A percentile compares a stretch with the other conserved stretches of the same genome.
Conservation (phyloP, 2,888 invertebrate genomes). For the Hyposoter dolosus region DNA sequence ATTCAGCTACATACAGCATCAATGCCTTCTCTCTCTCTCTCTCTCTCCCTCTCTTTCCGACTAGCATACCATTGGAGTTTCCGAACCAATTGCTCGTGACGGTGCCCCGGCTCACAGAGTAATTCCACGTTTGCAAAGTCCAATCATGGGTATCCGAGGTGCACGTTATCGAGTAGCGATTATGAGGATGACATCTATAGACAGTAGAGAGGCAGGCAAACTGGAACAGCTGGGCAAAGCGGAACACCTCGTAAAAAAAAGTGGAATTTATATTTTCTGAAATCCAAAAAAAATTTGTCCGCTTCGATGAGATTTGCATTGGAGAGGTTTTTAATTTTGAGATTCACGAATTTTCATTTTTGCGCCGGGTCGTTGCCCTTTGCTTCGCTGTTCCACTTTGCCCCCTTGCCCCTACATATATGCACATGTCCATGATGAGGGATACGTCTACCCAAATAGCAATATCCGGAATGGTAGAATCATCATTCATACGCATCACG, state of each 20-base stretch:
- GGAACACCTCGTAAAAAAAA: no score
- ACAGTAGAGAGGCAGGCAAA: no score
- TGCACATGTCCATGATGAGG: neutral
- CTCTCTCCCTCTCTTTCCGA: neutral
- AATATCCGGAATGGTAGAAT: constrained; percentile 51
- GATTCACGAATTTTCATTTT: no score
- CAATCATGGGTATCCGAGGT: constrained; percentile 16
- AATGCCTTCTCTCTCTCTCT: constrained; percentile 7
- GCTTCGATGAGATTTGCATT: no score
- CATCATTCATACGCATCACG: constrained; percentile 37
- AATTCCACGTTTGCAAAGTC: constrained; percentile 57
- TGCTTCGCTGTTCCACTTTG: no score
- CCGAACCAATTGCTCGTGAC: constrained; percentile 59
- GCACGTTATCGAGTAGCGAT: constrained; percentile 35
- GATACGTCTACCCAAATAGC: constrained; percentile 26
- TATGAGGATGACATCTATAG: constrained; percentile 5
- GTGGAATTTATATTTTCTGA: no score
- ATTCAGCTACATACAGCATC: constrained; percentile 27
- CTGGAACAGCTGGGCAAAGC: no score
- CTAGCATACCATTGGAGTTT: neutral
- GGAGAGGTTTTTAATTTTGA: no score
- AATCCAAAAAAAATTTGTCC: no score
- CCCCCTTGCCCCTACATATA: no score
- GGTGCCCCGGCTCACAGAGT: constrained; percentile 28
- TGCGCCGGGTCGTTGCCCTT: no score